phyloP scores from a whole-genome alignment of 2,113 vertebrate genomes.

The Menidia beryllina region DNA sequence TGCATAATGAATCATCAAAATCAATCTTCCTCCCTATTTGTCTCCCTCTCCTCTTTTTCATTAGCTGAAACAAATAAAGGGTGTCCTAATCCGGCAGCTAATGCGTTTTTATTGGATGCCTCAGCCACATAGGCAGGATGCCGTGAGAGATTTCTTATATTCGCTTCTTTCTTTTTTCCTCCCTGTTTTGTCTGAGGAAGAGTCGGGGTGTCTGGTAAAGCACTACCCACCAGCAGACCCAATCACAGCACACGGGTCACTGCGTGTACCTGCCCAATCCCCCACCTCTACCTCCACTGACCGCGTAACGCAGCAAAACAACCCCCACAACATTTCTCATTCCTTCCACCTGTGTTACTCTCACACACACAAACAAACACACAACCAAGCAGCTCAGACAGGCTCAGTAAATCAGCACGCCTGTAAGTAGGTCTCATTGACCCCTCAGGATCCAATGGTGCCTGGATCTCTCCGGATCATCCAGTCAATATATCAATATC shows the following conservation, averaged over 20 bases:
- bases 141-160: constrained; percentile 37
- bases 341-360: constrained; percentile 54
- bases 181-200: constrained; percentile 6
- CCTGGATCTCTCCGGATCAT: constrained; percentile 72
- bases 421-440: constrained; percentile 78
- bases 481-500: constrained; percentile 78
- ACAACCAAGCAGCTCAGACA: constrained; percentile 53
- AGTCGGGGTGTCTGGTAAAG: constrained; percentile 44
- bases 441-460: constrained; percentile 69
- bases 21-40: constrained; percentile 70
- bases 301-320: constrained; percentile 39
- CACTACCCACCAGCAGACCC: constrained; percentile 43
- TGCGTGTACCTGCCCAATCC: constrained; percentile 39
- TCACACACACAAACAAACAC: constrained; percentile 23
- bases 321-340: constrained; percentile 32
- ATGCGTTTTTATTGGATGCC: constrained; percentile 76
- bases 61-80: constrained; percentile 78
- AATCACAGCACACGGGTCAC: constrained; percentile 52
- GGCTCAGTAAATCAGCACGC: constrained; percentile 73
- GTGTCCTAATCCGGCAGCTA: constrained; percentile 72
- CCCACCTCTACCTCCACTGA: constrained; percentile 41
- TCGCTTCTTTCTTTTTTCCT: constrained; percentile 16
- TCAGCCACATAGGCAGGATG: constrained; percentile 57
- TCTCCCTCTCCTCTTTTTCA: constrained; percentile 74
- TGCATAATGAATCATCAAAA: constrained; percentile 77